Conservation (phyloP, 2,888 invertebrate genomes). For the Amphipyra tragopoginis region DNA sequence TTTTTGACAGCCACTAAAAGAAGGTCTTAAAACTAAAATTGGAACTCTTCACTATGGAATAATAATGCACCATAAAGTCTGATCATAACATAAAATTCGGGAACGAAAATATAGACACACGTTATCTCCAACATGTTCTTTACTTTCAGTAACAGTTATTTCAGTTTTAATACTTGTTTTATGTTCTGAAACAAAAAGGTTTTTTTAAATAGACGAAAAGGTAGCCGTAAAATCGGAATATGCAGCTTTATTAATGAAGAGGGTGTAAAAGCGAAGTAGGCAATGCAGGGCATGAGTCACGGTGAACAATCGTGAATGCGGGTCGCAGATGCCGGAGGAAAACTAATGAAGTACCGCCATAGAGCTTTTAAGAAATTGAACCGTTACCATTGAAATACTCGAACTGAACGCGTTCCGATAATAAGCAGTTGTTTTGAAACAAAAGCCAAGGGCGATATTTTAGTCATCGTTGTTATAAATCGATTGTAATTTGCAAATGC, state of each 20-base stretch:
- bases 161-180: constrained; percentile 8
- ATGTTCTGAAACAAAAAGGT: constrained; percentile 21
- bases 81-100: constrained; percentile 16
- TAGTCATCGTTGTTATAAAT: constrained; percentile 29
- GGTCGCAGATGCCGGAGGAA: constrained; percentile 76
- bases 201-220: constrained; percentile 24
- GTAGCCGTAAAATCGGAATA: constrained; percentile 60
- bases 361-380: constrained; percentile 84
- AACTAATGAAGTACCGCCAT: constrained; percentile 81
- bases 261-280: constrained; percentile 60
- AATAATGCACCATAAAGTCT: constrained; percentile 24
- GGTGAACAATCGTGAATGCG: constrained; percentile 80
- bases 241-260: constrained; percentile 71
- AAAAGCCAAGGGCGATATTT: constrained; percentile 34
- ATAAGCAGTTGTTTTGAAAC: constrained; percentile 30
- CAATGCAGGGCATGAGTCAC: constrained; percentile 66
- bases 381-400: constrained; percentile 64
- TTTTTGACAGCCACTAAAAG: too few relatives aligned
- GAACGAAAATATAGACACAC: constrained; percentile 1
- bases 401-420: constrained; percentile 37
- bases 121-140: constrained; percentile 3
- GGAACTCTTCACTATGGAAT: constrained; percentile 5
- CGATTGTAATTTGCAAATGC: constrained; percentile 38
- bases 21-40: constrained; percentile 7
- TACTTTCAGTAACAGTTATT: constrained; percentile 14